Conservation (phyloP, 1,140 invertebrate genomes). For the Lysiphlebus fabarum region DNA sequence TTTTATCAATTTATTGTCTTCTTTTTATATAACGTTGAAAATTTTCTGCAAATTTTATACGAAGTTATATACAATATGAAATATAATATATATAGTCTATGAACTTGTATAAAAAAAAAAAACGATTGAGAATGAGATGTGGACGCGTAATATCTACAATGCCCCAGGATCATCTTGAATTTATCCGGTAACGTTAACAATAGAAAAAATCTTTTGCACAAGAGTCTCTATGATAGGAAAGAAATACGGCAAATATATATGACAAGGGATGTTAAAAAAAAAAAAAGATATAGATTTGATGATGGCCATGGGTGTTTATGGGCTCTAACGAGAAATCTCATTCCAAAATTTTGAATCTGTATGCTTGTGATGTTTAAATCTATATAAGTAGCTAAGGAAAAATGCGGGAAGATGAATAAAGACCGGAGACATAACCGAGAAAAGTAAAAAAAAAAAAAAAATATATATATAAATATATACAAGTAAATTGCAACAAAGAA, state of each 20-base stretch:
- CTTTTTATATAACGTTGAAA: too few species aligned
- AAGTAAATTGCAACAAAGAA: slow-evolving; percentile 12
- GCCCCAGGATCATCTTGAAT: slow-evolving; percentile 24
- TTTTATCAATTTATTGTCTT: too few species aligned
- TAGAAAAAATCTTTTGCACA: slow-evolving; percentile 14
- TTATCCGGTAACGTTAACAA: slow-evolving; percentile 21
- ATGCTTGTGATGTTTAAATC: too few species aligned
- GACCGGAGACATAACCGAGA: background rate
- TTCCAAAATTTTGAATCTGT: background rate
- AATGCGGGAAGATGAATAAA: slow-evolving; percentile 7
- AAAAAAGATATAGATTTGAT: slow-evolving; percentile 25
- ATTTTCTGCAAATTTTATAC: too few species aligned
- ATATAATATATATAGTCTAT: too few species aligned
- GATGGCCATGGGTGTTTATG: slow-evolving; percentile 16
- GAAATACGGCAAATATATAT: slow-evolving; percentile 1
- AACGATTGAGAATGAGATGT: background rate
- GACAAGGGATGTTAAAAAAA: slow-evolving; percentile 22
- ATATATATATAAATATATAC: too few species aligned
- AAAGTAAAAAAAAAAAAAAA: slow-evolving; percentile 15
- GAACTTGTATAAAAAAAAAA: too few species aligned
- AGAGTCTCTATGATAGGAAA: slow-evolving; percentile 14
- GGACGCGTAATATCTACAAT: slow-evolving; percentile 21
- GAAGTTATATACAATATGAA: too few species aligned
- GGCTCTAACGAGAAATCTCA: slow-evolving; percentile 20
- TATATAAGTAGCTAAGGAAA: slow-evolving; percentile 7